A percentile compares a stretch with the other conserved stretches of the same genome.
Evolutionary conservation across 1,140 invertebrate genomes (phyloP).

Genomic region (Procambarus virginalis): DNA sequence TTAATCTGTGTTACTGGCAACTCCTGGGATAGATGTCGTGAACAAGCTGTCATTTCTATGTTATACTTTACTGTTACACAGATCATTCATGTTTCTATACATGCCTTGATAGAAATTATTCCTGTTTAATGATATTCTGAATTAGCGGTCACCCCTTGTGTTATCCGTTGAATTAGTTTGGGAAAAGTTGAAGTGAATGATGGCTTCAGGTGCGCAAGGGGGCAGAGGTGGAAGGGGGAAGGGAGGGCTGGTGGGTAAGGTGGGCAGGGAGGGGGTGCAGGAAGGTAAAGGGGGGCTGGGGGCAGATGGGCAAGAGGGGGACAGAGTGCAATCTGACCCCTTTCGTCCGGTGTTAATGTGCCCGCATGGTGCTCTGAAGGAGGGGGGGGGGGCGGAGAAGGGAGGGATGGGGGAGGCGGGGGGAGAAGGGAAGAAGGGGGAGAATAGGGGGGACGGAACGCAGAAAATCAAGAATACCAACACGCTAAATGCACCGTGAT

Average conservation of each 20-base stretch:
- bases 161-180: too few relatives aligned
- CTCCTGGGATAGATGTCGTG: not conserved
- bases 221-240: too few relatives aligned
- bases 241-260: too few relatives aligned
- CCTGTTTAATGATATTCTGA: too few relatives aligned
- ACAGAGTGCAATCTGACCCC: not conserved
- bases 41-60: not conserved
- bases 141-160: too few relatives aligned
- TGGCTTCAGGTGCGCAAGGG: too few relatives aligned
- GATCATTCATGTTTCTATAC: too few relatives aligned
- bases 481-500: too few relatives aligned
- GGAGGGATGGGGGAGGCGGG: constrained; percentile 2
- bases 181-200: too few relatives aligned
- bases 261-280: not conserved
- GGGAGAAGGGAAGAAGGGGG: constrained; percentile 2
- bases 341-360: constrained; percentile 51
- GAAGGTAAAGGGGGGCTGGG: not conserved
- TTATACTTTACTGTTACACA: not conserved
- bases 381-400: constrained; percentile 2
- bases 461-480: too few relatives aligned
- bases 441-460: not conserved
- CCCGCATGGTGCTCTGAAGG: constrained; percentile 49
- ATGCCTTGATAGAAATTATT: too few relatives aligned
- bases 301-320: not conserved
- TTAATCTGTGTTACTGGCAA: not conserved